phyloP scores from a whole-genome alignment of 2,888 invertebrate species.

The Caenorhabditis imperialis region DNA sequence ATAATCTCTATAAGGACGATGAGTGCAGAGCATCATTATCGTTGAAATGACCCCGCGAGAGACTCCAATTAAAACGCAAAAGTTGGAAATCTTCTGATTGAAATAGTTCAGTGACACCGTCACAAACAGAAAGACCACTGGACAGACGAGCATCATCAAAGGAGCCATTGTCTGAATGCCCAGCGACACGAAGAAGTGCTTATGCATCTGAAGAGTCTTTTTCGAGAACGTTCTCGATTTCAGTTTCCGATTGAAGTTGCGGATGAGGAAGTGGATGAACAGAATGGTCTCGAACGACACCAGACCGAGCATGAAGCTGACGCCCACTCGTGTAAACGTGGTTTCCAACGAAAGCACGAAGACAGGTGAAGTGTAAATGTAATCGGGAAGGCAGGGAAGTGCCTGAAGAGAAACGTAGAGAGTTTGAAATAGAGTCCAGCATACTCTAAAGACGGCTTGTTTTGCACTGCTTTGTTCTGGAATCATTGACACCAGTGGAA shows the following conservation, averaged over 20 bases:
- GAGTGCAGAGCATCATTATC: constrained; percentile 1
- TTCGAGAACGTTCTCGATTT: neutral
- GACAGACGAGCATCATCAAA: neutral
- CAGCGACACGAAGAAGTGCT: constrained; percentile 1
- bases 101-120: neutral
- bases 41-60: neutral
- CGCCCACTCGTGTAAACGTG: too few relatives aligned
- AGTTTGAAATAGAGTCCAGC: too few relatives aligned
- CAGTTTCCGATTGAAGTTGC: neutral
- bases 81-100: neutral
- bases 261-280: neutral
- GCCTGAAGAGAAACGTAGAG: neutral
- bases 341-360: neutral
- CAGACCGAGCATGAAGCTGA: too few relatives aligned
- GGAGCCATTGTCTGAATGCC: constrained; percentile 4
- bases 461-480: neutral
- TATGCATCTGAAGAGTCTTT: constrained; percentile 3
- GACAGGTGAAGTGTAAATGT: neutral
- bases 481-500: too few relatives aligned
- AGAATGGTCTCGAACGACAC: too few relatives aligned
- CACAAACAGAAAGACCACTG: neutral
- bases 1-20: constrained; percentile 2
- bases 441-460: neutral
- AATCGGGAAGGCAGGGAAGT: neutral
- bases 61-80: neutral